These are phyloP conservation scores for Chelidonichthys spinosus DNA, from an alignment of 2,797 vertebrate genomes.

Conservation along the genomic window DNA sequence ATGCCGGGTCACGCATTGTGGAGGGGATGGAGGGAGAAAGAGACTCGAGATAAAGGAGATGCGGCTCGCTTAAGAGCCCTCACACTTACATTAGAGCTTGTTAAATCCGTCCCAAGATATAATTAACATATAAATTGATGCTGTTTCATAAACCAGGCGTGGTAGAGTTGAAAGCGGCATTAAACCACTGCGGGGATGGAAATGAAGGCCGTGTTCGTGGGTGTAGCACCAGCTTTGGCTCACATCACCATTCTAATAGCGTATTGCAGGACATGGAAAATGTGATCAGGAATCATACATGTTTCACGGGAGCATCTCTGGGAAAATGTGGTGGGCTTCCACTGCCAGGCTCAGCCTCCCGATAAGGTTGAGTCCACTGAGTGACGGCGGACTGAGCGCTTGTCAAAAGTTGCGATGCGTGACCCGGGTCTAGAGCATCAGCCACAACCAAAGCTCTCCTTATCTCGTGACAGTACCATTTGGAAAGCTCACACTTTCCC, in stretches of 20 bases:
- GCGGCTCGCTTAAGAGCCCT: conserved; percentile 45
- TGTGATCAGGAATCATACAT: conserved; percentile 63
- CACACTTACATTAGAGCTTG: conserved; percentile 70
- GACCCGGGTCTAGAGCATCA: conserved; percentile 69
- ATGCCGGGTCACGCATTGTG: conserved; percentile 58
- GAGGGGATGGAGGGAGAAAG: conserved; percentile 32
- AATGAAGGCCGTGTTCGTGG: conserved; percentile 35
- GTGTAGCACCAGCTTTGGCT: conserved; percentile 25
- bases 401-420: conserved; percentile 74
- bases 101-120: conserved; percentile 68
- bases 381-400: conserved; percentile 67
- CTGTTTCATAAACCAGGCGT: conserved; percentile 70
- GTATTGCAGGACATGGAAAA: conserved; percentile 52
- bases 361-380: conserved; percentile 65
- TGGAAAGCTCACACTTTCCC: conserved; percentile 63
- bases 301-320: conserved; percentile 53
- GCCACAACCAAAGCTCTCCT: conserved; percentile 73
- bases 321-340: conserved; percentile 57
- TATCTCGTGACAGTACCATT: conserved; percentile 72
- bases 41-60: conserved; percentile 53
- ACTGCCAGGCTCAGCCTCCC: conserved; percentile 26
- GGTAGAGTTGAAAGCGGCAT: conserved; percentile 50
- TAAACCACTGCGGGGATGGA: conserved; percentile 41
- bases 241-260: conserved; percentile 51
- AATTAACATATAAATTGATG: conserved; percentile 82